Evolutionary conservation across 1,140 invertebrate species (phyloP), one percentile per base, ranked within the genome.

Genomic region (Macrosteles quadrilineatus): DNA sequence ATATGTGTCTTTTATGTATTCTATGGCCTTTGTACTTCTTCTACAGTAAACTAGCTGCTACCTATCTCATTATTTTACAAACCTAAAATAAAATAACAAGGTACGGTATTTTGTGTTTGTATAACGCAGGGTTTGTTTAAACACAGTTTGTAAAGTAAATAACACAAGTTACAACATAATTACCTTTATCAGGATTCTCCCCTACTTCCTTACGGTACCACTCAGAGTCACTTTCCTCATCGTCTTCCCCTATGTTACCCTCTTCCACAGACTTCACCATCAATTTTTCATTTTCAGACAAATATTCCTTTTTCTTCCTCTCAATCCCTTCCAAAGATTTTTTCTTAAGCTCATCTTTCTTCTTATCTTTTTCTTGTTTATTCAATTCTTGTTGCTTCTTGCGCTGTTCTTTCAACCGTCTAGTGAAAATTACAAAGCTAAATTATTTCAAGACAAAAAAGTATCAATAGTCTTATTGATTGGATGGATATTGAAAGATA

Each of bases 141-240:
- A n/a, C n/a, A n/a, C n/a, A n/a, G n/a, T n/a, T n/a, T n/a, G n/a
- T n/a, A n/a, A n/a, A n/a, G n/a, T n/a, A n/a, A n/a, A n/a, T n/a
- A n/a, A n/a, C n/a, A n/a, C n/a, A 36, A 36, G 4, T 6, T 36
- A 14, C 32, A 36, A 6, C 4, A 36, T 6, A 27, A 2, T 43
- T 85, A 89, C 88, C 91, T 85, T 89, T 84, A 72, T 95, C 93
- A 3, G 93, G 94, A 76, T 94, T 90, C 71, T 90, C 86, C 53
- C 94, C 94, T 27, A 96, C 91, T 86, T 95, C 94, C 73, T 93
- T 81, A 71, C 88, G 84, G 79, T 92, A 96, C 83, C 94, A 96
- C 72, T 91, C 88, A 0, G 83, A 87, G 83, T 94, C 92, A 77
- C 94, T 87, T 66, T 92, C 90, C 67, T 78, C 79, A 31, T 76